phyloP scores from a whole-genome alignment of 2,113 vertebrate genomes.

The Oceanodroma tethys region DNA sequence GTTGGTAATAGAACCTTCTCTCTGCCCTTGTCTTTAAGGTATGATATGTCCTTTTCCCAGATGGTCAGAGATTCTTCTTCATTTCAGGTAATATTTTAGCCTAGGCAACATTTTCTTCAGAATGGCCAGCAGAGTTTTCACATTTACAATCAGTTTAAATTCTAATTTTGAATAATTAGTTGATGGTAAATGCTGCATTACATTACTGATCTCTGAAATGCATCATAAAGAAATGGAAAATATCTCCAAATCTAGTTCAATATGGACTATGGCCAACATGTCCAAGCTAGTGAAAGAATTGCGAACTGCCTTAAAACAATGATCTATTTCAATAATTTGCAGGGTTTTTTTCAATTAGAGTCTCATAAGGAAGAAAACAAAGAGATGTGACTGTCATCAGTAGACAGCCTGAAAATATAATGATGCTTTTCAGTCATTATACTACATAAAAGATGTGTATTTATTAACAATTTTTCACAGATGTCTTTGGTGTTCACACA shows the following conservation, averaged over 20 bases:
- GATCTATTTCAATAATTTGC: not conserved
- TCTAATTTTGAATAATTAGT: not conserved
- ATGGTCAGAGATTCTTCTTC: not conserved
- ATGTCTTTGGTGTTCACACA: not conserved
- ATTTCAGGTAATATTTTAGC: not conserved
- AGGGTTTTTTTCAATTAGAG: not conserved
- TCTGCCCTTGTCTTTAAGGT: not conserved
- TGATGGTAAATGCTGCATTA: not conserved
- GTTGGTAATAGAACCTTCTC: not conserved
- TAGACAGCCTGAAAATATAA: not conserved
- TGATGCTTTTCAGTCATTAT: not conserved
- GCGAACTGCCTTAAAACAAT: not conserved
- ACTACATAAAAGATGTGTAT: not conserved
- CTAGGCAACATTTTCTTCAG: not conserved
- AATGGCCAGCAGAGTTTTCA: not conserved
- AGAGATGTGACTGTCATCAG: not conserved
- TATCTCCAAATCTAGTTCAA: not conserved
- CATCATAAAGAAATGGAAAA: not conserved
- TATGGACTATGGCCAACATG: not conserved
- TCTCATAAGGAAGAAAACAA: not conserved
- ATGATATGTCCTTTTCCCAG: not conserved
- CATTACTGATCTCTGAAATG: not conserved
- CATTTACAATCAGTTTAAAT: not conserved
- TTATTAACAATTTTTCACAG: not conserved
- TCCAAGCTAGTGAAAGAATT: not conserved